Evolutionary conservation across 2,888 invertebrate species (phyloP).

Genomic region (Phaedon cochleariae): DNA sequence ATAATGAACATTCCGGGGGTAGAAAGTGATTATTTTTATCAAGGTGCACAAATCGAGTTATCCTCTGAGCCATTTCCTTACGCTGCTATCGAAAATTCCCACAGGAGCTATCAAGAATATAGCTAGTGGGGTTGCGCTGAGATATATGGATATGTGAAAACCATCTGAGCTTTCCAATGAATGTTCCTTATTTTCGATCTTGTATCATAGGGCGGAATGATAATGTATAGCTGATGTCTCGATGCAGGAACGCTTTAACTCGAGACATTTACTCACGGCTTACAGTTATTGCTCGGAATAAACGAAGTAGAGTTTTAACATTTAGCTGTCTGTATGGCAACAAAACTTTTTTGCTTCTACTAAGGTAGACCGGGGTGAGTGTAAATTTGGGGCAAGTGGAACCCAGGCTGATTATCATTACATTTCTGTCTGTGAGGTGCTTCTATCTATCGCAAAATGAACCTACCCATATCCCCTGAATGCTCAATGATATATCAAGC

Average conservation of each 20-base stretch:
- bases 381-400: too few species aligned
- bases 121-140: background rate
- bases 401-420: too few species aligned
- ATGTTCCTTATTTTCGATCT: background rate
- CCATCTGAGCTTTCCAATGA: background rate
- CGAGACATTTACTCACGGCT: too few species aligned
- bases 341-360: too few species aligned
- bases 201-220: background rate
- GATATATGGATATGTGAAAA: background rate
- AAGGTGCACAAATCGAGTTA: background rate
- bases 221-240: background rate
- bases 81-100: background rate
- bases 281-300: too few species aligned
- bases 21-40: background rate
- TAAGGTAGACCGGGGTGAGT: too few species aligned
- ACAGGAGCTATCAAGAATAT: background rate
- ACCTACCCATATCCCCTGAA: too few species aligned
- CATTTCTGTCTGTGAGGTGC: too few species aligned
- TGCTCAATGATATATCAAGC: too few species aligned
- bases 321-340: too few species aligned
- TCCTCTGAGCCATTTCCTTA: conserved; percentile 1
- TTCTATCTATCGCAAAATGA: too few species aligned
- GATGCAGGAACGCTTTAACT: background rate
- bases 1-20: background rate
- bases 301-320: too few species aligned